Conservation (phyloP, 1,140 invertebrate species). For the Notospermus geniculatus region DNA sequence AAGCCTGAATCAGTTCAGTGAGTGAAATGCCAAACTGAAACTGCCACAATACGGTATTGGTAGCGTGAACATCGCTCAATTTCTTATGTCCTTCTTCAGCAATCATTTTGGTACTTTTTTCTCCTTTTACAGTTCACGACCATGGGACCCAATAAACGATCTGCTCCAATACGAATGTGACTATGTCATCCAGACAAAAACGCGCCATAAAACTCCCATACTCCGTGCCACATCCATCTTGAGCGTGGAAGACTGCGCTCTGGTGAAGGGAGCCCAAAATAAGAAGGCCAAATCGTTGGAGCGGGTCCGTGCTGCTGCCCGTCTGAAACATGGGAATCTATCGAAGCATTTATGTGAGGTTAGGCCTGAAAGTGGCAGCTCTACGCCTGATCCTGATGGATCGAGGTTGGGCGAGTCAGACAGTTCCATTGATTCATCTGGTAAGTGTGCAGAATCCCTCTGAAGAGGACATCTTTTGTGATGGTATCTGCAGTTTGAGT, state of each 20-base stretch:
- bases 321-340: conserved; percentile 18
- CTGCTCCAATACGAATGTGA: conserved; percentile 76
- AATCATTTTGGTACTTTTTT: too few relatives aligned
- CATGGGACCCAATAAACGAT: conserved; percentile 82
- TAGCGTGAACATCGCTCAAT: too few relatives aligned
- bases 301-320: neutral
- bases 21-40: too few relatives aligned
- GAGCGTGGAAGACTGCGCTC: conserved; percentile 35
- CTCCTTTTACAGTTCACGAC: conserved; percentile 58
- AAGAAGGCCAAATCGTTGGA: neutral
- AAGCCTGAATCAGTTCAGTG: too few relatives aligned
- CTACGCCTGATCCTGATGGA: conserved; percentile 32
- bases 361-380: conserved; percentile 47
- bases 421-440: conserved; percentile 34
- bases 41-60: too few relatives aligned
- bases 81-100: too few relatives aligned
- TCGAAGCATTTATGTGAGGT: conserved; percentile 18
- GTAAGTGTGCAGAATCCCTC: too few relatives aligned
- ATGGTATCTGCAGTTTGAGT: too few relatives aligned
- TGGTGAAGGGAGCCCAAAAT: conserved; percentile 16
- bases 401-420: conserved; percentile 29
- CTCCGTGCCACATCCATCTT: conserved; percentile 47
- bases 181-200: conserved; percentile 71
- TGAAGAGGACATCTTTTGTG: too few relatives aligned
- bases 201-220: conserved; percentile 69